Evolutionary conservation across 2,888 invertebrate genomes (phyloP).

Genomic region (Itoplectis maculator): DNA sequence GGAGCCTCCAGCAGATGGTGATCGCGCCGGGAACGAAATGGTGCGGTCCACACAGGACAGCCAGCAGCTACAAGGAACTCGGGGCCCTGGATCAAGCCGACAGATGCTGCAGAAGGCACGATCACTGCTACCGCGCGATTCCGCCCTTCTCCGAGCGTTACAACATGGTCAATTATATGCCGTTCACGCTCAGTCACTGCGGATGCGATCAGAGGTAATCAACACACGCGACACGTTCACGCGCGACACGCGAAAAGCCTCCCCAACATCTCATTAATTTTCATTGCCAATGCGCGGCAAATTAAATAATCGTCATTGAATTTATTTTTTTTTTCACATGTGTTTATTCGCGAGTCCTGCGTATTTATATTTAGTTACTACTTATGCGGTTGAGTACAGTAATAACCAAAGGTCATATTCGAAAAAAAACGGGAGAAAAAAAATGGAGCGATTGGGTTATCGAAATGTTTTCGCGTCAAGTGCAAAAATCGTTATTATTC

Average conservation of each 20-base stretch:
- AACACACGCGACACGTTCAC: neutral
- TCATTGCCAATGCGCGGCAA: neutral
- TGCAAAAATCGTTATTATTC: neutral
- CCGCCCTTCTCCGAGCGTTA: constrained; percentile 87
- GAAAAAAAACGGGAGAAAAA: too few relatives aligned
- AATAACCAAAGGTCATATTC: too few relatives aligned
- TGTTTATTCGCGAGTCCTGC: too few relatives aligned
- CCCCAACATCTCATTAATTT: neutral
- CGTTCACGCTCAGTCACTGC: constrained; percentile 91
- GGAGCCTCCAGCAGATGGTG: constrained; percentile 85
- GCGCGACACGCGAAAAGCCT: neutral
- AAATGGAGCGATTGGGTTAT: neutral
- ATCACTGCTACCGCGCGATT: constrained; percentile 89
- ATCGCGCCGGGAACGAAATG: constrained; percentile 90
- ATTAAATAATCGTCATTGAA: neutral
- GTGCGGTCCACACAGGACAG: constrained; percentile 89
- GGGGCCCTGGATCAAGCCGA: constrained; percentile 87
- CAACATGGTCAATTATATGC: constrained; percentile 89
- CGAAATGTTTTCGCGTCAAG: neutral
- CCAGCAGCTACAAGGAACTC: constrained; percentile 87
- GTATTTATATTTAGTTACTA: too few relatives aligned
- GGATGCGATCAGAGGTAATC: constrained; percentile 91
- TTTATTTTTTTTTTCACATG: too few relatives aligned
- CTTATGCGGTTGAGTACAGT: too few relatives aligned
- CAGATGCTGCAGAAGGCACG: constrained; percentile 91